Conservation (phyloP, 2,888 invertebrate species). For the Drosophila phalerata region DNA sequence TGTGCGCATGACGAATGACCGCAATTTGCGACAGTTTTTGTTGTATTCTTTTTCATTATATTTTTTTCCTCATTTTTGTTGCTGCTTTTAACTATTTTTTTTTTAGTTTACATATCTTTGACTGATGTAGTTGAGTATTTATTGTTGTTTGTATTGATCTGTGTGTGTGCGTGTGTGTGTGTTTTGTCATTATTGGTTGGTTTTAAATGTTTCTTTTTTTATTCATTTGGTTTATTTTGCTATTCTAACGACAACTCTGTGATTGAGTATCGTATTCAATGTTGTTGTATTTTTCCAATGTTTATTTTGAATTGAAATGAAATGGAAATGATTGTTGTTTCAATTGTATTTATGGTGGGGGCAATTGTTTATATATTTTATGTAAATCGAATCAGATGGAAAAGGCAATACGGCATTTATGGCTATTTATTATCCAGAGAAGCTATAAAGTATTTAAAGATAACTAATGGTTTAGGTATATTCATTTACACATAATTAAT, state of each 20-base stretch:
- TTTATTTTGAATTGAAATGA: conserved; percentile 37
- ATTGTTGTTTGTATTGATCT: conserved; percentile 50
- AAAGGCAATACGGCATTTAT: conserved; percentile 2
- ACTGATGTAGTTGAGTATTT: conserved; percentile 70
- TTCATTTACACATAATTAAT: background rate
- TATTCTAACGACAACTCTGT: conserved; percentile 56
- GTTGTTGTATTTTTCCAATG: conserved; percentile 35
- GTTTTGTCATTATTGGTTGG: conserved; percentile 71
- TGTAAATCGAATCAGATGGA: conserved; percentile 7
- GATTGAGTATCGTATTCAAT: conserved; percentile 34
- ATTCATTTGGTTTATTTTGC: conserved; percentile 40
- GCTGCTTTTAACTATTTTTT: conserved; percentile 61
- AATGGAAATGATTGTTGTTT: conserved; percentile 62
- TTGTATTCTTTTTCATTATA: conserved; percentile 35
- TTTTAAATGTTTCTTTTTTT: conserved; percentile 57
- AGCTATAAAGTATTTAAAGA: conserved; percentile 5
- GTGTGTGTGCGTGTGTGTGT: conserved; percentile 43
- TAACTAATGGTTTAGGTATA: background rate
- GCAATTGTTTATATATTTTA: conserved; percentile 12
- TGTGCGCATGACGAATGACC: conserved; percentile 85
- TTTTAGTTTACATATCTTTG: conserved; percentile 71
- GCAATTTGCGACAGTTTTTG: conserved; percentile 84
- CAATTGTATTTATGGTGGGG: conserved; percentile 43
- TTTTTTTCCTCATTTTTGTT: conserved; percentile 29
- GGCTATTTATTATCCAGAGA: background rate